Evolutionary conservation across 2,888 invertebrate genomes (phyloP).

Genomic region (Plagodis pulveraria): DNA sequence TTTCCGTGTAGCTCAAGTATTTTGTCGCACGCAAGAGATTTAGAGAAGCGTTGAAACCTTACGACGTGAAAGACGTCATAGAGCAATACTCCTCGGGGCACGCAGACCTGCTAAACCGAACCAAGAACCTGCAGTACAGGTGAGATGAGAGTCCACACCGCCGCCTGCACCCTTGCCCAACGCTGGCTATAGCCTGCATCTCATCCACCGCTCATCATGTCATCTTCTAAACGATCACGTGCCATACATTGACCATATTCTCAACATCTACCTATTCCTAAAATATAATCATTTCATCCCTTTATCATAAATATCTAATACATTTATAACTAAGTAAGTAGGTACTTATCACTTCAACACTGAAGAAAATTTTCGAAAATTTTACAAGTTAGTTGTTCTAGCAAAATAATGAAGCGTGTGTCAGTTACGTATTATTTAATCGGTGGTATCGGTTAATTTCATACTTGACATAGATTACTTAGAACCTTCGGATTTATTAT

Average conservation of each 20-base stretch:
- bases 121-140: conserved; percentile 94
- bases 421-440: no score
- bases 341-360: no score
- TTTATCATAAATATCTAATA: background rate
- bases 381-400: no score
- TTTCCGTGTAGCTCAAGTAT: conserved; percentile 91
- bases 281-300: background rate
- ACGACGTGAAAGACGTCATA: conserved; percentile 97
- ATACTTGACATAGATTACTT: no score
- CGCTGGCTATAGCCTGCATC: conserved; percentile 42
- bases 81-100: conserved; percentile 96
- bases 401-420: no score
- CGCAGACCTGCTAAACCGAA: conserved; percentile 94
- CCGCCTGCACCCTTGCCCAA: conserved; percentile 31
- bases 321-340: no score
- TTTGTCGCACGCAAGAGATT: conserved; percentile 96
- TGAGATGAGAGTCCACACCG: conserved; percentile 69
- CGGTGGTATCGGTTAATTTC: no score
- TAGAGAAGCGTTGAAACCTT: conserved; percentile 96
- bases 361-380: no score
- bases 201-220: conserved; percentile 53
- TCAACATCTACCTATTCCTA: conserved; percentile 2
- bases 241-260: conserved; percentile 31
- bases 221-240: conserved; percentile 41
- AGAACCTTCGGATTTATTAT: no score